Percentiles rank a stretch among this genome's conserved stretches.
These are phyloP conservation scores for Daboia siamensis DNA, from an alignment of 2,113 vertebrate genomes.

Conservation along the genomic window DNA sequence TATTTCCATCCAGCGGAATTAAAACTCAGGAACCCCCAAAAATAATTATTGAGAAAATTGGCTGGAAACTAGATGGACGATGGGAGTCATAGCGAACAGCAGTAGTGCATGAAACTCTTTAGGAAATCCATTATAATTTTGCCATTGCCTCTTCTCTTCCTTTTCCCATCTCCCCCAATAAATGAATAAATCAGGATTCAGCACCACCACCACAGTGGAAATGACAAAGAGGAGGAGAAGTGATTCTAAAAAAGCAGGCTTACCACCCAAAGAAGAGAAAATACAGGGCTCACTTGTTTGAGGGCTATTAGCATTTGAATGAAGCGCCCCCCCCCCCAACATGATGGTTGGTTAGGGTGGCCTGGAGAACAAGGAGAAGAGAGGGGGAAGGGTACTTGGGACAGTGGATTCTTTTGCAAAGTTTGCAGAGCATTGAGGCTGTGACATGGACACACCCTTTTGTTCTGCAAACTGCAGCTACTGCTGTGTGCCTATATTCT, in stretches of 20 bases:
- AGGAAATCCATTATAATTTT: not conserved
- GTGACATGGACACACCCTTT: slow-evolving; percentile 44
- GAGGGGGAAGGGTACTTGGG: not conserved
- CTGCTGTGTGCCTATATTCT: not conserved
- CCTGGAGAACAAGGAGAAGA: slow-evolving; percentile 48
- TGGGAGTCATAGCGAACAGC: not conserved
- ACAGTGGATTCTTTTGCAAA: slow-evolving; percentile 49
- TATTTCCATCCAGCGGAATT: not conserved
- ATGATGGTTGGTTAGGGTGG: slow-evolving; percentile 30
- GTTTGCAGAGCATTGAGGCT: slow-evolving; percentile 26
- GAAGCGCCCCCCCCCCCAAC: slow-evolving; percentile 4
- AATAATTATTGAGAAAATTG: not conserved
- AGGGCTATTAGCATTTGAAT: slow-evolving; percentile 64
- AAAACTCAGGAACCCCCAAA: not conserved
- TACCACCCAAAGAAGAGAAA: slow-evolving; percentile 53
- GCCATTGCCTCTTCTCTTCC: not conserved
- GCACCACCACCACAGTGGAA: slow-evolving; percentile 16
- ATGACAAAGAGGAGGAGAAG: slow-evolving; percentile 48
- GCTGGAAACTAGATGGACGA: not conserved
- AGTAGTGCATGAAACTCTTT: not conserved
- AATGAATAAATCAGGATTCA: slow-evolving; percentile 41
- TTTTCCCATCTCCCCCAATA: not conserved
- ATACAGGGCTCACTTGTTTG: slow-evolving; percentile 54
- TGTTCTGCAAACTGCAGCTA: slow-evolving; percentile 31
- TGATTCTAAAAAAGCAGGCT: slow-evolving; percentile 45